Base-by-base conservation (phyloP, 1,140 invertebrate genomes). In the Parapsyche elsis region DNA sequence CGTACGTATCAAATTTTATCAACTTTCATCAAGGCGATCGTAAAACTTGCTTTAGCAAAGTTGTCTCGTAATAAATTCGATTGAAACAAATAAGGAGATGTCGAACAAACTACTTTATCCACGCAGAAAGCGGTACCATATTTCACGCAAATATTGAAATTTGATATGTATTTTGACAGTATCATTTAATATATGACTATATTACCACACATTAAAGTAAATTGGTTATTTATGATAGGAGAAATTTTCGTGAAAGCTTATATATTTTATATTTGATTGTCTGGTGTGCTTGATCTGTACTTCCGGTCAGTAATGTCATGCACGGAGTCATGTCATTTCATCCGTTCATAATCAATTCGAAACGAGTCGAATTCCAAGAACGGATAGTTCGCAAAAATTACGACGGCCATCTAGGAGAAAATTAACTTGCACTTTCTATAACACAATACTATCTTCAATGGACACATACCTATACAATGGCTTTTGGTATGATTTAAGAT, bases 291-390 rank as follows among this genome's bases (percentile, higher is more conserved):
- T 2, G 1, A 21, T 21, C 57, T n/a, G 16, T 21, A 21, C 21
- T 61, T 61, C 16, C 57, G 16, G 19, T 61, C 9, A 1, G 9
- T 19, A 19, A 61, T 61, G 57, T 61, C 57, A 61, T 61, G 57
- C 57, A 61, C 57, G 57, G 57, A 61, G 57, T 61, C 57, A 21
- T 61, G 57, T 61, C 9, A 19, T 16, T n/a, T 61, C 57, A 19
- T 61, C 57, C 57, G 57, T 61, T 61, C 16, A 61, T 61, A 61
- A 61, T 61, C 57, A 61, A 61, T 61, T 61, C 9, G 57, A 61
- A 19, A 19, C 16, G 57, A 19, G 16, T 38, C 14, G 21, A 61
- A 61, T 21, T 19, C n/a, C 16, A 61, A 9, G 57, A 16, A 61
- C 16, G 57, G 16, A 19, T 61, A 61, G 19, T 61, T 61, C 57